Base-by-base conservation (phyloP, 1,140 invertebrate species). In the Oryctes rhinoceros region DNA sequence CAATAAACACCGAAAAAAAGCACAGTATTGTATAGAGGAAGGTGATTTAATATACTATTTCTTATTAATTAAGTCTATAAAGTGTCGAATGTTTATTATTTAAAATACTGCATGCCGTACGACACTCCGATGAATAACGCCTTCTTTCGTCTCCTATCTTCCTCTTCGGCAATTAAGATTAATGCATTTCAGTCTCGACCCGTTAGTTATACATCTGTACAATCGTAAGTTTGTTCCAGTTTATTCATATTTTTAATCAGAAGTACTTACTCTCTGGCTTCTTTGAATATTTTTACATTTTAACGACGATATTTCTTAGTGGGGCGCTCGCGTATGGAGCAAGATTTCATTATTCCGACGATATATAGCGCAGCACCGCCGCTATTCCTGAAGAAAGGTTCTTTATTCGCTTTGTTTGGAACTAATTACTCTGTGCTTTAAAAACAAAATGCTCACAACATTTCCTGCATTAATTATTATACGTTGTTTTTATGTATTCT, bases 251-350 rank as follows among this genome's bases (percentile, higher is more conserved):
- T 20, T 62, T 62, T 62, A 62, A 62, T 62, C 7, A 62, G 4
- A 13, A 20, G 53, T 20, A 62, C 53, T 62, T 62, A 20, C 20
- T 62, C 53, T 62, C 13, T 62, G 5, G 20, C 20, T 62, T 20
- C 53, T 62, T 62, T 62, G 53, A 62, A 62, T 62, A 62, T 62
- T 62, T 62, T 62, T 62, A 62, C 53, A 62, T 62, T 62, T 62
- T 62, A 62, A 62, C 9, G 53, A 62, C 3, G 53, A 62, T 62
- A 62, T 62, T 62, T 62, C 53, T 62, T 18, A 62, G 7, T 62
- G 53, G 5, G 7, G 7, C 53, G 1, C 20, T 62, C 20, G 4
- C 53, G 15, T 5, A 62, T 6, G 53, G 53, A 5, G 20, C 20
- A 13, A 62, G 53, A 62, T 62, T 62, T 62, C 13, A 62, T 62